Conservation (phyloP, 2,797 vertebrate genomes). For the Melanotaenia trifasciata region DNA sequence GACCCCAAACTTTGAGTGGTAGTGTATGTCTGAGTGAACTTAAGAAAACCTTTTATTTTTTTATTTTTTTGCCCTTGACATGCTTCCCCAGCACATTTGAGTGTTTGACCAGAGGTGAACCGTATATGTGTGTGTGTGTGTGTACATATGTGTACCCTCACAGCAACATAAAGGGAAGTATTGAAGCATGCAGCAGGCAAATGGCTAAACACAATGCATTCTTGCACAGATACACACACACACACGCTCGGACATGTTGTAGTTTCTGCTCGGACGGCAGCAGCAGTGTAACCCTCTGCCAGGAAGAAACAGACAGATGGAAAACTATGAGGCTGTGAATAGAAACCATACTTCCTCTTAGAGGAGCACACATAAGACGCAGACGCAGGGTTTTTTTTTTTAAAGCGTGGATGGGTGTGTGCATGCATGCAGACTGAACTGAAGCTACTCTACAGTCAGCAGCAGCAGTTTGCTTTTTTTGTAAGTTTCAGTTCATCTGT, state of each 20-base stretch:
- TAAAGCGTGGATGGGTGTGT: background rate
- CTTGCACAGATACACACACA: background rate
- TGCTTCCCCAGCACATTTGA: background rate
- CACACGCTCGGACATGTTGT: background rate
- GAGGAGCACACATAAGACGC: slow-evolving; percentile 5
- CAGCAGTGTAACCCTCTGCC: slow-evolving; percentile 15
- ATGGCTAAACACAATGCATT: background rate
- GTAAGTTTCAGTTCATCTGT: slow-evolving; percentile 28
- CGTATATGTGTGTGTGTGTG: slow-evolving; percentile 1
- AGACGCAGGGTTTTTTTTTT: slow-evolving; percentile 17
- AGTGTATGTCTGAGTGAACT: background rate
- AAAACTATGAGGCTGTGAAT: slow-evolving; percentile 29
- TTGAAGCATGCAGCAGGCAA: background rate
- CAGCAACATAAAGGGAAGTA: background rate
- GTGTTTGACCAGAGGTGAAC: slow-evolving; percentile 51
- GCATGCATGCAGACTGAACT: background rate
- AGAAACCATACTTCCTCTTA: slow-evolving; percentile 36
- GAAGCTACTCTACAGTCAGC: slow-evolving; percentile 8
- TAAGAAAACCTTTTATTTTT: background rate
- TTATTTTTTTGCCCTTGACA: background rate
- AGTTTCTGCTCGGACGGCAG: slow-evolving; percentile 5
- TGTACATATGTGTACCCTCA: background rate
- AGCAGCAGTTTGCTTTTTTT: background rate
- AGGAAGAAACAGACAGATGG: slow-evolving; percentile 27
- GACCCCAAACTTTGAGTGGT: no score